phyloP scores from a whole-genome alignment of 2,888 invertebrate species.

The Leptodirus hochenwartii region DNA sequence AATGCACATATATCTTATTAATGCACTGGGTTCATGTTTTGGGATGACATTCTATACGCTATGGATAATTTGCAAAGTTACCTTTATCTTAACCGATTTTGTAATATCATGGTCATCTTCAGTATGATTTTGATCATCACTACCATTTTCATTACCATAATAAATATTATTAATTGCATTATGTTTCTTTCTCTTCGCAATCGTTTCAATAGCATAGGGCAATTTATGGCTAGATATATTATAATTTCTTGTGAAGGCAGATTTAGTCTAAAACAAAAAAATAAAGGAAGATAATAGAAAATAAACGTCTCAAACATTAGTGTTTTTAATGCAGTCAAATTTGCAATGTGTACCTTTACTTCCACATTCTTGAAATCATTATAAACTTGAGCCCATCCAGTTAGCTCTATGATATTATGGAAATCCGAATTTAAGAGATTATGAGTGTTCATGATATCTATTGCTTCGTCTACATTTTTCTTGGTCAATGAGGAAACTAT shows the following conservation, averaged over 20 bases:
- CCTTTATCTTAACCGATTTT: constrained; percentile 66
- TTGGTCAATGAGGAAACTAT: constrained; percentile 60
- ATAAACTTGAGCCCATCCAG: constrained; percentile 66
- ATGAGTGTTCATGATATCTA: constrained; percentile 66
- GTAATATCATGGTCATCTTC: constrained; percentile 43
- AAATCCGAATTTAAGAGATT: constrained; percentile 80
- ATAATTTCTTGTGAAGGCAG: constrained; percentile 81
- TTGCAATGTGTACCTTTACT: constrained; percentile 35
- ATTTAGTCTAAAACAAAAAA: constrained; percentile 49
- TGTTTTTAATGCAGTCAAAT: too few species aligned
- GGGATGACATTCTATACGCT: too few species aligned
- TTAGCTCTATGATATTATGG: constrained; percentile 72
- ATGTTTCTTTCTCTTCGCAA: constrained; percentile 40
- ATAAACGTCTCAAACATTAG: background rate
- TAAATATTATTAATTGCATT: constrained; percentile 25
- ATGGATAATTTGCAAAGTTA: constrained; percentile 24
- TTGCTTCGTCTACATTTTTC: constrained; percentile 46
- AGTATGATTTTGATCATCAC: constrained; percentile 25
- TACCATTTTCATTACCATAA: constrained; percentile 25
- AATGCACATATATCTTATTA: too few species aligned
- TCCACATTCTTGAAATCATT: constrained; percentile 59
- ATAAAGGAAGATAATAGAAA: constrained; percentile 4
- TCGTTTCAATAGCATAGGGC: constrained; percentile 52
- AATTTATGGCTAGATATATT: constrained; percentile 68
- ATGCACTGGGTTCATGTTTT: too few species aligned